phyloP scores from a whole-genome alignment of 2,888 invertebrate genomes.

The Drosophila helvetica region DNA sequence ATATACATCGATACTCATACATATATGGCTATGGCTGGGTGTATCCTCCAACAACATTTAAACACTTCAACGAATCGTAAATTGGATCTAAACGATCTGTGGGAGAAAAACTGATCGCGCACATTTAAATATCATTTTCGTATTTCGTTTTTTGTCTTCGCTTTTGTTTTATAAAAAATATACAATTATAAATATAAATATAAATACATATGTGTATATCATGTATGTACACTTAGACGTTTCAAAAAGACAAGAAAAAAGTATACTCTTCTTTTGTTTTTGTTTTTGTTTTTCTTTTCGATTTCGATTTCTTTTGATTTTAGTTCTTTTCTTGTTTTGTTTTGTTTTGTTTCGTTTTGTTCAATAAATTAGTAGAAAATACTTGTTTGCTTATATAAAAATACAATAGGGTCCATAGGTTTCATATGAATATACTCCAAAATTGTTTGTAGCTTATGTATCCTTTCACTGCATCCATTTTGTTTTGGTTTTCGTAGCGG shows the following conservation, averaged over 20 bases:
- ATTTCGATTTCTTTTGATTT: slow-evolving; percentile 12
- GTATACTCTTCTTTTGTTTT: slow-evolving; percentile 6
- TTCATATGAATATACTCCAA: slow-evolving; percentile 40
- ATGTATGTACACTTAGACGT: slow-evolving; percentile 59
- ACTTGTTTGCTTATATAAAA: slow-evolving; percentile 60
- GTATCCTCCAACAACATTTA: slow-evolving; percentile 35
- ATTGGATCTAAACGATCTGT: slow-evolving; percentile 30
- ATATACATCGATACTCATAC: slow-evolving; percentile 22
- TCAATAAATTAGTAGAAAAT: slow-evolving; percentile 71
- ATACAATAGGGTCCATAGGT: slow-evolving; percentile 76
- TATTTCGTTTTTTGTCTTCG: slow-evolving; percentile 1
- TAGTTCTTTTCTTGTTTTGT: neutral
- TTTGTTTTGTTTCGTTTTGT: slow-evolving; percentile 11
- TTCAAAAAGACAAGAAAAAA: slow-evolving; percentile 52
- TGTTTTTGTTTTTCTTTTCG: no score
- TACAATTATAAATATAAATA: slow-evolving; percentile 55
- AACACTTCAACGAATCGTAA: slow-evolving; percentile 43
- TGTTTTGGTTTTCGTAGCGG: slow-evolving; percentile 18
- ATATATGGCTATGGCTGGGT: slow-evolving; percentile 20
- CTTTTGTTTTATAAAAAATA: slow-evolving; percentile 54
- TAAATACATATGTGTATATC: slow-evolving; percentile 50
- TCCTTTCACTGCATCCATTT: slow-evolving; percentile 25
- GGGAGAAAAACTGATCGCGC: slow-evolving; percentile 2
- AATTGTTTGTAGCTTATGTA: slow-evolving; percentile 21
- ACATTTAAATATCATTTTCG: slow-evolving; percentile 18